These are phyloP conservation scores for Cataglyphis altisquamis DNA, from an alignment of 2,888 invertebrate species.

Conservation along the genomic window DNA sequence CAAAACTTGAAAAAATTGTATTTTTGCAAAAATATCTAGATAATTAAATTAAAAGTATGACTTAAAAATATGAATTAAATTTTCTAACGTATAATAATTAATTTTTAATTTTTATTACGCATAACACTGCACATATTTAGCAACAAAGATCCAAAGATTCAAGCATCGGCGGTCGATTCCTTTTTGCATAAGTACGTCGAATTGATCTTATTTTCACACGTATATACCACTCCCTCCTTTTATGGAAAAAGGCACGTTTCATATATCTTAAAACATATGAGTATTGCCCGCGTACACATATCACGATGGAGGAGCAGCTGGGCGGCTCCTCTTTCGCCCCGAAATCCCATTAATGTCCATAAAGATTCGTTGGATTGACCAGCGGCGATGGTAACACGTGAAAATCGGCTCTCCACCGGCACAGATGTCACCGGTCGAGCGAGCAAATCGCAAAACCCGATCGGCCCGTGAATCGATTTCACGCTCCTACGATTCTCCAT, in stretches of 20 bases:
- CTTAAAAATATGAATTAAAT: no score
- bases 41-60: neutral
- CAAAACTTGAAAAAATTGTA: neutral
- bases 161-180: constrained; percentile 3
- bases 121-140: neutral
- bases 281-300: neutral
- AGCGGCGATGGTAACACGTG: constrained; percentile 48
- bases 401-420: constrained; percentile 58
- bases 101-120: neutral
- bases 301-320: constrained; percentile 62
- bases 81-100: neutral
- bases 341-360: constrained; percentile 75
- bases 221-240: neutral
- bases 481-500: constrained; percentile 77
- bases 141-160: neutral
- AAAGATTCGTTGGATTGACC: constrained; percentile 69
- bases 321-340: constrained; percentile 53
- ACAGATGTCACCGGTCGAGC: constrained; percentile 77
- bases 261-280: constrained; percentile 38
- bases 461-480: constrained; percentile 76
- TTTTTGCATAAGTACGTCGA: neutral
- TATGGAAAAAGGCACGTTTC: constrained; percentile 15
- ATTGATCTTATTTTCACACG: constrained; percentile 11
- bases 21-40: neutral
- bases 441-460: constrained; percentile 68